Evolutionary conservation across 2,797 vertebrate genomes (phyloP).

Genomic region (Chelon labrosus): DNA sequence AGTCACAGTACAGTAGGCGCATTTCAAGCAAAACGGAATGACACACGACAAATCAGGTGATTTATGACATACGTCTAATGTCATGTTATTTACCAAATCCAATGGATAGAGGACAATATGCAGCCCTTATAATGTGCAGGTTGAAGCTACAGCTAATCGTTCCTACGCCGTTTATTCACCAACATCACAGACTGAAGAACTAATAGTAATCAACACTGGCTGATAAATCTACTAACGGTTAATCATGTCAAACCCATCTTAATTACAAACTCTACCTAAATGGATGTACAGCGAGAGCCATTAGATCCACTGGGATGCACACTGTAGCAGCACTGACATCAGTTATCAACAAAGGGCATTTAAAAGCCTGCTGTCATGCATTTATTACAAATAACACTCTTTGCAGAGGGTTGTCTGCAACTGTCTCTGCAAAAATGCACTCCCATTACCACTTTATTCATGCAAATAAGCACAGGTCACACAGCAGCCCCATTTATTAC

Average conservation of each 20-base stretch:
- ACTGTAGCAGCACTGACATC: background rate
- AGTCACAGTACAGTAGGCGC: conserved; percentile 5
- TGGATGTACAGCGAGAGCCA: background rate
- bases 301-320: conserved; percentile 9
- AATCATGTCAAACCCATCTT: conserved; percentile 13
- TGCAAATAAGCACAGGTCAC: conserved; percentile 42
- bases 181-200: background rate
- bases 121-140: background rate
- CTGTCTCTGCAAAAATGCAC: conserved; percentile 6
- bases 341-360: conserved; percentile 20
- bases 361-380: conserved; percentile 11
- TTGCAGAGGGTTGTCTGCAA: conserved; percentile 18
- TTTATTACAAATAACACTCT: conserved; percentile 15
- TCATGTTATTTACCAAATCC: background rate
- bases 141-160: background rate
- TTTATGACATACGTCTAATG: background rate
- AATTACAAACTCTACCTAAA: conserved; percentile 7
- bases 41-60: background rate
- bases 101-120: background rate
- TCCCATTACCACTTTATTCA: conserved; percentile 19
- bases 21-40: conserved; percentile 11
- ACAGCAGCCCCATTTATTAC: conserved; percentile 29
- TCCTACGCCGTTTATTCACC: background rate
- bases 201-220: conserved; percentile 3
- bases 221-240: conserved; percentile 14